phyloP scores from a whole-genome alignment of 2,797 vertebrate genomes.

The Phoeniculus purpureus region DNA sequence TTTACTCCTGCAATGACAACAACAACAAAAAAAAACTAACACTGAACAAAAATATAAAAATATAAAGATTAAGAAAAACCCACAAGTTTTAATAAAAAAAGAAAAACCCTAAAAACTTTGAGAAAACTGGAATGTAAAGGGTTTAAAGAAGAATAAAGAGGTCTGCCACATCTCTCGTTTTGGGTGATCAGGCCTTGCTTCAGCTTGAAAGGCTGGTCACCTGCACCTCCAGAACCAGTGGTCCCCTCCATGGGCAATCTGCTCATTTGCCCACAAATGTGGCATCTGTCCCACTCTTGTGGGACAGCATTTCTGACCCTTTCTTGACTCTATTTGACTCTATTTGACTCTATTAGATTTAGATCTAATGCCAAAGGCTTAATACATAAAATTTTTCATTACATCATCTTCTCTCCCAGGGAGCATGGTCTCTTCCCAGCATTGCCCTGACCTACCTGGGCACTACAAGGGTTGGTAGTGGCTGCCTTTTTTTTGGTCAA shows the following conservation, averaged over 20 bases:
- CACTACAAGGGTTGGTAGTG: neutral
- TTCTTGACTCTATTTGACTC: neutral
- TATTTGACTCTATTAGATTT: too few relatives aligned
- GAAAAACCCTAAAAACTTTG: neutral
- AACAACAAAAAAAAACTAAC: too few relatives aligned
- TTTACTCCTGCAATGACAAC: neutral
- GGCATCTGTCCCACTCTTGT: fast-evolving
- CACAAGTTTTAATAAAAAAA: neutral
- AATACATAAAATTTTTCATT: neutral
- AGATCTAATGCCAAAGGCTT: neutral
- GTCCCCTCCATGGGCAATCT: neutral
- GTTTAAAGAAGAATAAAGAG: neutral
- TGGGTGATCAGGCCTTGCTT: neutral
- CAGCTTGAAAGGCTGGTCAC: neutral
- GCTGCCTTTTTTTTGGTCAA: neutral
- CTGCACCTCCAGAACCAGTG: neutral
- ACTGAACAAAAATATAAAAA: neutral
- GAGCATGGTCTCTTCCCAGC: neutral
- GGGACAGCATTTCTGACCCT: neutral
- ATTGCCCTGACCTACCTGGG: neutral
- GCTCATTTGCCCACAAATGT: neutral
- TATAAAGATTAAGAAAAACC: too few relatives aligned
- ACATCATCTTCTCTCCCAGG: neutral
- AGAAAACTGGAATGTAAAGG: neutral
- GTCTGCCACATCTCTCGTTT: neutral